Evolutionary conservation across 1,140 invertebrate species (phyloP).

Genomic region (Elysia chlorotica): DNA sequence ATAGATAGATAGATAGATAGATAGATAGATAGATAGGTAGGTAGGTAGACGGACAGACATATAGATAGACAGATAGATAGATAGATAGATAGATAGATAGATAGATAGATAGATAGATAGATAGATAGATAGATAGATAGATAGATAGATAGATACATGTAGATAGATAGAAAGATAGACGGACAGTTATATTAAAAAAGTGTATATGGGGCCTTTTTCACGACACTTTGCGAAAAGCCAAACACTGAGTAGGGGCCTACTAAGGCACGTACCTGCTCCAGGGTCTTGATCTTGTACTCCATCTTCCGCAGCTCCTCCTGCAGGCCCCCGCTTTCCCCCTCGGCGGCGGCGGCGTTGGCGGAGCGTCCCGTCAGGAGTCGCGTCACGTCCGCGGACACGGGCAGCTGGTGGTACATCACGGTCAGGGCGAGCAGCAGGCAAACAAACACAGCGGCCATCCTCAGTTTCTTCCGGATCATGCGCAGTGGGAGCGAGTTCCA

Average conservation of each 20-base stretch:
- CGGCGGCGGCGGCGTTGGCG: not conserved
- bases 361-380: not conserved
- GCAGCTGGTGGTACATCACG: not conserved
- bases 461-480: not conserved
- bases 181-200: not conserved
- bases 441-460: not conserved
- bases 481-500: not conserved
- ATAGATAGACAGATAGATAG: too few relatives aligned
- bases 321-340: not conserved
- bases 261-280: conserved; percentile 26
- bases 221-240: too few relatives aligned
- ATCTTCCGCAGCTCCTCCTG: conserved; percentile 20
- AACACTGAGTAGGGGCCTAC: not conserved
- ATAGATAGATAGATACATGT: not conserved
- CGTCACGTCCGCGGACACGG: too few relatives aligned
- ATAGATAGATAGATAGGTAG: too few relatives aligned
- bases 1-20: too few relatives aligned
- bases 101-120: too few relatives aligned
- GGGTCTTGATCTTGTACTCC: conserved; percentile 20
- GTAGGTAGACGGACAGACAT: too few relatives aligned
- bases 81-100: too few relatives aligned
- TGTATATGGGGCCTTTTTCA: not conserved
- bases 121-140: conserved; percentile 28
- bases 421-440: not conserved
- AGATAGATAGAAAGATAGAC: not conserved